Percentiles rank a stretch among this genome's conserved stretches.
Conservation (phyloP, 2,888 invertebrate genomes). For the Argyresthia goedartella region DNA sequence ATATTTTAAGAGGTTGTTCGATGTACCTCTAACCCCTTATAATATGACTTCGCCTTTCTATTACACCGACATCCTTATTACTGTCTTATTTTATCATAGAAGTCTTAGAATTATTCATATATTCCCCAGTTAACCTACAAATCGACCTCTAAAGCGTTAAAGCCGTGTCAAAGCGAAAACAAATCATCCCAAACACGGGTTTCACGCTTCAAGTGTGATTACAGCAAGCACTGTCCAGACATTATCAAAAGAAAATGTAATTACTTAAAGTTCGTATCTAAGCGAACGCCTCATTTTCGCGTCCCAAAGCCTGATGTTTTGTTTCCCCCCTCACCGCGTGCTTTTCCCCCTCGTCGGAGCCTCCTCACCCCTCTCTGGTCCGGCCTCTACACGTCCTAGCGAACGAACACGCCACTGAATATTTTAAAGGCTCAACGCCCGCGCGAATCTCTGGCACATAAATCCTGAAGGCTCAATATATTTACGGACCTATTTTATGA, state of each 20-base stretch:
- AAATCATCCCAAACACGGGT: too few relatives aligned
- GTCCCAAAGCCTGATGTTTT: slow-evolving; percentile 27
- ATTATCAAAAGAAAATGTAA: neutral
- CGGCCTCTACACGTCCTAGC: slow-evolving; percentile 1
- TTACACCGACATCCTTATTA: too few relatives aligned
- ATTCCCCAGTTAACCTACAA: too few relatives aligned
- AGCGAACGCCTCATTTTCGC: slow-evolving; percentile 23
- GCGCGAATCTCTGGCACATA: slow-evolving; percentile 21
- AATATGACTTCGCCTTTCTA: too few relatives aligned
- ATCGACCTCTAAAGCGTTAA: too few relatives aligned
- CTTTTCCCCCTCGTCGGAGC: too few relatives aligned
- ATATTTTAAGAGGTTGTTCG: too few relatives aligned
- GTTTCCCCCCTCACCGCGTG: slow-evolving; percentile 16
- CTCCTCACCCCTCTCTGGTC: neutral
- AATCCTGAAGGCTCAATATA: slow-evolving; percentile 18
- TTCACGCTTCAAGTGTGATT: too few relatives aligned
- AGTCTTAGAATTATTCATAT: too few relatives aligned
- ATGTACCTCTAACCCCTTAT: too few relatives aligned
- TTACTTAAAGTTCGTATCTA: neutral
- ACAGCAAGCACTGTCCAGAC: neutral
- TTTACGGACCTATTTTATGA: slow-evolving; percentile 15
- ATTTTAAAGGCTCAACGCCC: slow-evolving; percentile 30
- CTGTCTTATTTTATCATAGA: too few relatives aligned
- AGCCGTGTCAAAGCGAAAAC: too few relatives aligned
- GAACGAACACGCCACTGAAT: slow-evolving; percentile 21